Conservation (phyloP, 2,888 invertebrate species). For the Biston stratarius region DNA sequence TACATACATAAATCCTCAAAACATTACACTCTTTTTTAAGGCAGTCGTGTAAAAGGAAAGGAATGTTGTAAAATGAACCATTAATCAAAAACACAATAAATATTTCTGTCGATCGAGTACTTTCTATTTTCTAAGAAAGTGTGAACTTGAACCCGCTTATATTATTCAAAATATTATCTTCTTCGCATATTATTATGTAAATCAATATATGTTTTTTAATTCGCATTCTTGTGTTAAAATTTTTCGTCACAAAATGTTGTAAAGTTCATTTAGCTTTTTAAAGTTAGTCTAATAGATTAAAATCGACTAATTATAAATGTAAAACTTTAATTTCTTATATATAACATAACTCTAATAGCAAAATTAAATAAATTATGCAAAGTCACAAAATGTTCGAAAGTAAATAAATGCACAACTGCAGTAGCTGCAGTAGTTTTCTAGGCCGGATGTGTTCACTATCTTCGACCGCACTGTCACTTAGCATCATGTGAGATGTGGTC, state of each 20-base stretch:
- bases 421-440: too few relatives aligned
- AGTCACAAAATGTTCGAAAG: too few relatives aligned
- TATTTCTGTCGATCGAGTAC: constrained; percentile 22
- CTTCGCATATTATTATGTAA: constrained; percentile 30
- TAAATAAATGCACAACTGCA: too few relatives aligned
- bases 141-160: constrained; percentile 42
- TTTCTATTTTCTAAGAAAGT: constrained; percentile 47
- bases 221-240: constrained; percentile 28
- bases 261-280: constrained; percentile 10
- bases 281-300: neutral
- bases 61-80: constrained; percentile 17
- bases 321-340: too few relatives aligned
- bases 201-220: constrained; percentile 15
- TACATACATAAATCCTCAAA: neutral
- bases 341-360: too few relatives aligned
- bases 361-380: neutral
- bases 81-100: constrained; percentile 33
- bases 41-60: constrained; percentile 6
- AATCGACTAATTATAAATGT: neutral
- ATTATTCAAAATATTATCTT: constrained; percentile 17
- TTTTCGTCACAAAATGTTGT: constrained; percentile 10
- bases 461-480: too few relatives aligned
- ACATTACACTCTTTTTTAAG: neutral
- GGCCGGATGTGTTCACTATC: too few relatives aligned
- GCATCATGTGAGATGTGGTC: too few relatives aligned